Evolutionary conservation across 2,113 vertebrate species (phyloP), one percentile per base, ranked within the genome.

Genomic region (Hydrolagus affinis): DNA sequence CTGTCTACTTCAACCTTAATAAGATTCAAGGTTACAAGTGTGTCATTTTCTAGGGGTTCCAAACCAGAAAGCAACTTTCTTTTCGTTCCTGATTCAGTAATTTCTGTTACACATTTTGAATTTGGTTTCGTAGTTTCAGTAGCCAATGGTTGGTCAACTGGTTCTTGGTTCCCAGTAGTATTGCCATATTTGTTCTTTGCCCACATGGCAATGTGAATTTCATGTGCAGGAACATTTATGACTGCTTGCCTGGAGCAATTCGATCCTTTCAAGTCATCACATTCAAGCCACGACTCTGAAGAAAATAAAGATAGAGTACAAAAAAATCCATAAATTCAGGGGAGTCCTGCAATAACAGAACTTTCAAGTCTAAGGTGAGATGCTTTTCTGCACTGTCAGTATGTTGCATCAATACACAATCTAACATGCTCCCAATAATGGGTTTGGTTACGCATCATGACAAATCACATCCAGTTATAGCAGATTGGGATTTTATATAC

Each of bases 141-240:
- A 66, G 32, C 8, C 28, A 64, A 32, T 32, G 60, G 59, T 66
- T 66, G 62, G 12, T 66, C 25, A 0, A 17, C 59, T 83, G 77
- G 2, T 66, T 32, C 28, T 25, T 4, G 19, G 59, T 44, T 80
- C 7, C 9, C 25, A 32, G 9, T 68, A 66, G 60, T 11, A 30
- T 66, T 68, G 19, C 66, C 78, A 83, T 66, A 23, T 3, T 66
- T 28, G 15, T 90, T 91, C 70, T 87, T 92, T 88, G 98, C 96
- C 98, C 98, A 99, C 86, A 97, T 93, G 85, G 96, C 90, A 14
- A 98, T 87, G 86, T 97, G 96, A 83, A 97, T 92, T 86, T 97
- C 95, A 56, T 91, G 90, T 71, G 95, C 87, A 3, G 93, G 92
- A 86, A 98, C 91, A 17, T 90, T 89, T 78, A 96, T 93, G 25